These are phyloP conservation scores for Tanypteryx hageni DNA, from an alignment of 2,888 invertebrate species.

Conservation along the genomic window DNA sequence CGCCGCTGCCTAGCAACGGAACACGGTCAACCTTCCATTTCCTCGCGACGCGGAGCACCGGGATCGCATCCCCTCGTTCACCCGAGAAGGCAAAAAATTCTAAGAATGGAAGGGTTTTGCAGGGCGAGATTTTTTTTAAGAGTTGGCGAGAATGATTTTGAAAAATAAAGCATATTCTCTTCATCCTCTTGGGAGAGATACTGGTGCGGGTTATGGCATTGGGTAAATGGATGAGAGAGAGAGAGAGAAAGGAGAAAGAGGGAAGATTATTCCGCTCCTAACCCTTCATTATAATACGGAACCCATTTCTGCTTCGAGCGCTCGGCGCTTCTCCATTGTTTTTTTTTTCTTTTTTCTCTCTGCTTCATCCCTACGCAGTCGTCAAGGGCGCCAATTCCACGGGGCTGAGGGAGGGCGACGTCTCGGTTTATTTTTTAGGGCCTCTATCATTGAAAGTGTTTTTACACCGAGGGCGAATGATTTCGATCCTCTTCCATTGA, in stretches of 20 bases:
- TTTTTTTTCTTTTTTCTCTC: not conserved
- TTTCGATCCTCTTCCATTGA: too few relatives aligned
- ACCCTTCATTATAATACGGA: constrained; percentile 33
- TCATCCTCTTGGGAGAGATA: not conserved
- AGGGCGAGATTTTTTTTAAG: too few relatives aligned
- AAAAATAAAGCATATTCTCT: too few relatives aligned
- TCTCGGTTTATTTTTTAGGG: not conserved
- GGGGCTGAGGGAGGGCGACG: not conserved
- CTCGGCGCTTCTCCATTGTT: constrained; percentile 12
- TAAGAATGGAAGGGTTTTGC: too few relatives aligned
- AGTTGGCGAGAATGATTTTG: too few relatives aligned
- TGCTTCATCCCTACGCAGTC: not conserved
- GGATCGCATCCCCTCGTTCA: constrained; percentile 9
- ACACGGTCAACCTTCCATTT: too few relatives aligned
- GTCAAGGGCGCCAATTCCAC: constrained; percentile 26
- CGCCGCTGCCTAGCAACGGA: too few relatives aligned
- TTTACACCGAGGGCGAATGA: not conserved
- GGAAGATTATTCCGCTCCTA: constrained; percentile 12
- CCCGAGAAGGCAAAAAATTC: too few relatives aligned
- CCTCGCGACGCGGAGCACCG: not conserved
- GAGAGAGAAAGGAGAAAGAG: not conserved
- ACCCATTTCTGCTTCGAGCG: constrained; percentile 7
- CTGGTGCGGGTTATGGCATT: not conserved
- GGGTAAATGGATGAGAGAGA: not conserved
- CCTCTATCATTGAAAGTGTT: not conserved